Percentiles rank a stretch among this genome's conserved stretches.
phyloP scores from a whole-genome alignment of 2,113 vertebrate species.

The Odontophorus gujanensis region DNA sequence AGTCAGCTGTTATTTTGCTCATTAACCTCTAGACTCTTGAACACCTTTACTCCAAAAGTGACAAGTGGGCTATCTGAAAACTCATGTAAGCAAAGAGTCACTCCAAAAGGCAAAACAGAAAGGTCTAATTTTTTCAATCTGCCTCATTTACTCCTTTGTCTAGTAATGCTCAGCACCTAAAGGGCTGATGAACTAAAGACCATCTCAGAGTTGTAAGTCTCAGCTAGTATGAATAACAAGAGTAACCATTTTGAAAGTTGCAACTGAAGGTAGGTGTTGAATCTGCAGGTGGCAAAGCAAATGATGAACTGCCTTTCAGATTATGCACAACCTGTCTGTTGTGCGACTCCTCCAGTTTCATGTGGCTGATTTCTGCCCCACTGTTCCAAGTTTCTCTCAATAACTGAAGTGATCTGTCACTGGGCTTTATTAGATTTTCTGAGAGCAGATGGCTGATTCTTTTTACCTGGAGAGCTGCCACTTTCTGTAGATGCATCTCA shows the following conservation, averaged over 20 bases:
- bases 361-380: neutral
- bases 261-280: neutral
- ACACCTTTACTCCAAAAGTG: neutral
- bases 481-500: conserved; percentile 38
- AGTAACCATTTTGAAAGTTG: neutral
- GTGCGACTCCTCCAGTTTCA: conserved; percentile 4
- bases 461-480: conserved; percentile 69
- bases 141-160: neutral
- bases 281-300: neutral
- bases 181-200: neutral
- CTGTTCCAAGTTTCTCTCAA: conserved; percentile 52
- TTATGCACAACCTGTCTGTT: neutral
- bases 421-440: conserved; percentile 48
- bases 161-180: neutral
- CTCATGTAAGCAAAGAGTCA: neutral
- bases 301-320: neutral
- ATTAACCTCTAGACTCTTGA: conserved; percentile 26
- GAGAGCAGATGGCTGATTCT: conserved; percentile 58
- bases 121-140: neutral
- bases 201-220: neutral
- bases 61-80: neutral
- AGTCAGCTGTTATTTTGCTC: conserved; percentile 27
- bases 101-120: neutral
- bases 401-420: conserved; percentile 57
- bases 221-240: neutral